Percentiles rank a stretch among this genome's conserved stretches.
Evolutionary conservation across 2,797 vertebrate species (phyloP).

Genomic region (Aselliscus stoliczkanus): DNA sequence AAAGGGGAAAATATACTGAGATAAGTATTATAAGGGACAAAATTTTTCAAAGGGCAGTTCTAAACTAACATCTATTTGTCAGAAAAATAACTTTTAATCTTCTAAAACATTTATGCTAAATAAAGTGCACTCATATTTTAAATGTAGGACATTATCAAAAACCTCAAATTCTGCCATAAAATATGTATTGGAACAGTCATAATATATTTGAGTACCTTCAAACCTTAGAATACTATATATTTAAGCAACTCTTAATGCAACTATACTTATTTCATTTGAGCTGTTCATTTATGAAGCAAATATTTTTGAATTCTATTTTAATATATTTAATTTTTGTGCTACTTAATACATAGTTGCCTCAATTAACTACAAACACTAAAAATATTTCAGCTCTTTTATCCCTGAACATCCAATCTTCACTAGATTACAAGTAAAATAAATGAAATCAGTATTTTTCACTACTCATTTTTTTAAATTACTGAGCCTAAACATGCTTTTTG

Average conservation of each 20-base stretch:
- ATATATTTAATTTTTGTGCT: not conserved
- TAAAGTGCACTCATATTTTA: not conserved
- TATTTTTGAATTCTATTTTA: not conserved
- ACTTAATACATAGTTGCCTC: not conserved
- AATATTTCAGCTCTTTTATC: not conserved
- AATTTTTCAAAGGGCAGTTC: not conserved
- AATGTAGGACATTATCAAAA: not conserved
- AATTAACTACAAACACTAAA: slow-evolving; percentile 12
- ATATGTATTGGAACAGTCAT: not conserved
- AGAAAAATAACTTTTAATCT: not conserved
- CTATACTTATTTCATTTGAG: not conserved
- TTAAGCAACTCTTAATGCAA: not conserved
- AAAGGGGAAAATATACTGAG: not conserved
- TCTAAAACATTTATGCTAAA: not conserved
- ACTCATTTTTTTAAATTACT: not conserved
- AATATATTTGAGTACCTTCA: not conserved
- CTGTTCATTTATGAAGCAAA: not conserved
- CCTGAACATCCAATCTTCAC: not conserved
- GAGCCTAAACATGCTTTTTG: not conserved
- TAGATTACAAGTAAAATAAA: not conserved
- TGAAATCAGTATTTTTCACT: not conserved
- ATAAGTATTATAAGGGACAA: not conserved
- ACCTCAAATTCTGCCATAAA: not conserved
- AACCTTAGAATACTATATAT: not conserved
- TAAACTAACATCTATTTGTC: not conserved